Percentiles rank a stretch among this genome's conserved stretches.
Evolutionary conservation across 2,113 vertebrate genomes (phyloP).

Genomic region (Grammomys surdaster): DNA sequence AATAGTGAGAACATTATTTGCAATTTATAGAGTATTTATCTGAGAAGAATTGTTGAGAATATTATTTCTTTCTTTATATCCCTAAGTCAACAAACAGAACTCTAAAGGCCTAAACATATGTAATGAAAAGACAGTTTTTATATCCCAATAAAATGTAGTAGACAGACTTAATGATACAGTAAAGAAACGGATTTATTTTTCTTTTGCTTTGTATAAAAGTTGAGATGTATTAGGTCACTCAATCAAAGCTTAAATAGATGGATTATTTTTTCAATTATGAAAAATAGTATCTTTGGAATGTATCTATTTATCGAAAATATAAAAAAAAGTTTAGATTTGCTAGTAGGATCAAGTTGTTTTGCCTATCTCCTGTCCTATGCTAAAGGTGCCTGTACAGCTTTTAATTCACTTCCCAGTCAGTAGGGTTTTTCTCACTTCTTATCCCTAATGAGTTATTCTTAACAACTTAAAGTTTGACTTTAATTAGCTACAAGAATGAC

Average conservation of each 20-base stretch:
- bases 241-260: slow-evolving; percentile 47
- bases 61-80: slow-evolving; percentile 75
- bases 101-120: slow-evolving; percentile 80
- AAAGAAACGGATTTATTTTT: slow-evolving; percentile 30
- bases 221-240: neutral
- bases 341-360: neutral
- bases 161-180: slow-evolving; percentile 76
- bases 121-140: slow-evolving; percentile 83
- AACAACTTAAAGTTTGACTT: slow-evolving; percentile 22
- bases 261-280: slow-evolving; percentile 50
- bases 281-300: slow-evolving; percentile 53
- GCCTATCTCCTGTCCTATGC: neutral
- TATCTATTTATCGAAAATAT: neutral
- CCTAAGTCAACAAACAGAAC: slow-evolving; percentile 77
- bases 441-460: neutral
- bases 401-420: neutral
- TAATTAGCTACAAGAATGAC: neutral
- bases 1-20: slow-evolving; percentile 81
- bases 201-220: slow-evolving; percentile 60
- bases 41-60: slow-evolving; percentile 77
- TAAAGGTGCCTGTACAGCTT: slow-evolving; percentile 8
- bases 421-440: neutral
- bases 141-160: slow-evolving; percentile 82
- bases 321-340: slow-evolving; percentile 10
- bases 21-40: slow-evolving; percentile 86